Percentiles rank a stretch among this genome's conserved stretches.
phyloP scores from a whole-genome alignment of 2,113 vertebrate genomes.

The Pangasianodon gigas region DNA sequence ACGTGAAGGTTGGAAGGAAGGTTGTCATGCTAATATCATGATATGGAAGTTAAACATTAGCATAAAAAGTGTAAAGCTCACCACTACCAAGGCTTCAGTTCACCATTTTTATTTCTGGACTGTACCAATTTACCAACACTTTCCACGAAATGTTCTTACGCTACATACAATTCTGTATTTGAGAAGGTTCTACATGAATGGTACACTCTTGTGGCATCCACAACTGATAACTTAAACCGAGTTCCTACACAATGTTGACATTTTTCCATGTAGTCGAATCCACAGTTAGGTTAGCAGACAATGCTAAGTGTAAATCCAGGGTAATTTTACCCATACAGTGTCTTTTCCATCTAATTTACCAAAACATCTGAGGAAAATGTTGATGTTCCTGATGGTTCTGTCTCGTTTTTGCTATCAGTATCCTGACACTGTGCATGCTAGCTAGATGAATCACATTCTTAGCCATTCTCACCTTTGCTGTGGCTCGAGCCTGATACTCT shows the following conservation, averaged over 20 bases:
- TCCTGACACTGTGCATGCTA: not conserved
- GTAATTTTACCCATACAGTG: not conserved
- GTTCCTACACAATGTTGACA: not conserved
- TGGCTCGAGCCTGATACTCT: conserved; percentile 96
- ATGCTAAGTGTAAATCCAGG: not conserved
- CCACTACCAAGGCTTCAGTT: too few relatives aligned
- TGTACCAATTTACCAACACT: not conserved
- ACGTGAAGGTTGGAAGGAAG: not conserved
- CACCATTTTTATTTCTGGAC: not conserved
- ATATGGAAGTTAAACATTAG: not conserved
- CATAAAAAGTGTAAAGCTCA: not conserved
- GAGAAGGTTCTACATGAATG: not conserved
- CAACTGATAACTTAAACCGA: not conserved
- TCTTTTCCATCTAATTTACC: not conserved
- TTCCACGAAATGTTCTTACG: not conserved
- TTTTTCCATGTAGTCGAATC: not conserved
- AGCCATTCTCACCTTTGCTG: conserved; percentile 87
- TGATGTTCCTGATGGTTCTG: not conserved
- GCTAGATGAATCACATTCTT: not conserved
- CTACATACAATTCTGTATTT: not conserved
- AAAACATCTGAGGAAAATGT: not conserved
- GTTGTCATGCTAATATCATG: not conserved
- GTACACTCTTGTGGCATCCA: not conserved
- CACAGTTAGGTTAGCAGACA: not conserved
- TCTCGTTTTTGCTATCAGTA: not conserved